Evolutionary conservation across 1,140 invertebrate genomes (phyloP).

Genomic region (Sitobion miscanthi): DNA sequence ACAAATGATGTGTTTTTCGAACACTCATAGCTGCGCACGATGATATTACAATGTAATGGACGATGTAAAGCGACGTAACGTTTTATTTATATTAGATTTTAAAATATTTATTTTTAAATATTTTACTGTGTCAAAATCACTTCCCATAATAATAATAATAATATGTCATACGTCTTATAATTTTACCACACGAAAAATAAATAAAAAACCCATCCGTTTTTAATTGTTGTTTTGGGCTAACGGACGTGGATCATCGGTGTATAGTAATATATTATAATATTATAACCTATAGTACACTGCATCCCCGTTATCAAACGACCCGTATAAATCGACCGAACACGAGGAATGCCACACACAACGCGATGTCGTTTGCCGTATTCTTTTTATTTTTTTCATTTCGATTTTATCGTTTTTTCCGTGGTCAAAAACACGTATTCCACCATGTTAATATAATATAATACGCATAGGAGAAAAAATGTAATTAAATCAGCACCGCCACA

Average conservation of each 20-base stretch:
- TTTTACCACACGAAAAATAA: background rate
- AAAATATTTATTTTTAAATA: background rate
- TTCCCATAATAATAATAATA: background rate
- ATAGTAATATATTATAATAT: no score
- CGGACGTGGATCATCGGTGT: background rate
- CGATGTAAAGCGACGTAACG: background rate
- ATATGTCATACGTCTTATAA: background rate
- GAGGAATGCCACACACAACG: conserved; percentile 28
- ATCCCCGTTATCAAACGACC: conserved; percentile 17
- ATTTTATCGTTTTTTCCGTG: background rate
- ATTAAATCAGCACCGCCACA: background rate
- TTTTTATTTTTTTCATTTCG: background rate
- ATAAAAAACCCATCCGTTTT: background rate
- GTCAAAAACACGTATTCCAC: background rate
- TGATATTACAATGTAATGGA: background rate
- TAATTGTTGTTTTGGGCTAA: background rate
- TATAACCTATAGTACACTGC: background rate
- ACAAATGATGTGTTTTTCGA: background rate
- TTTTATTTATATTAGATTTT: background rate
- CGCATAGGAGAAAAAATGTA: background rate
- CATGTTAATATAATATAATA: background rate
- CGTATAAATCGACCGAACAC: conserved; percentile 24
- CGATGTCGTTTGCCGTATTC: background rate
- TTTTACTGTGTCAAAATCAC: background rate
- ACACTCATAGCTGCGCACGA: background rate